Evolutionary conservation across 92 coral and sea anemone genomes (phyloP).

Genomic region (Nematostella vectensis): DNA sequence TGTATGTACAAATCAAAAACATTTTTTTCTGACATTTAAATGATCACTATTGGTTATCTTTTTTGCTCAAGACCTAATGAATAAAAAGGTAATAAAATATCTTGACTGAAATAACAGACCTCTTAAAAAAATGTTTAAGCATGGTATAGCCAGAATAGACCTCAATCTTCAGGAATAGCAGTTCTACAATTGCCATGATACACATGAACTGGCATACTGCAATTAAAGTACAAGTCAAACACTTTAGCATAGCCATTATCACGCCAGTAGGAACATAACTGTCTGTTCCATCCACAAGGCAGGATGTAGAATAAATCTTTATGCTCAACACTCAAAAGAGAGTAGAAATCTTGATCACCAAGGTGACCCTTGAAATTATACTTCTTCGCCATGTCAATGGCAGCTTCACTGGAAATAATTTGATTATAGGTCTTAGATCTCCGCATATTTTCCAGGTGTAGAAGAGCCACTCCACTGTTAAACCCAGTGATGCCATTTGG

Average conservation of each 20-base stretch:
- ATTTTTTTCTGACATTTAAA: too few species aligned
- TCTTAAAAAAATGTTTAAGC: too few species aligned
- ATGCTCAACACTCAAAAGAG: constrained; percentile 54
- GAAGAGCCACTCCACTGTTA: constrained; percentile 76
- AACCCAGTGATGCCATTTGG: constrained; percentile 82
- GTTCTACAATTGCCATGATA: constrained; percentile 93
- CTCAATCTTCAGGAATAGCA: constrained; percentile 34
- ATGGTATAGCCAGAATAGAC: too few species aligned
- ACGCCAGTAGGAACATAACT: constrained; percentile 75
- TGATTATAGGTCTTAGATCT: constrained; percentile 39
- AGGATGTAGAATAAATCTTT: constrained; percentile 58
- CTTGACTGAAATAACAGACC: too few species aligned
- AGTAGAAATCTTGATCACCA: constrained; percentile 88
- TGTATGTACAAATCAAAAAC: too few species aligned
- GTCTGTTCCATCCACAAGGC: constrained; percentile 94
- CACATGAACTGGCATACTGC: constrained; percentile 67
- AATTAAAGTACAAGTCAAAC: constrained; percentile 60
- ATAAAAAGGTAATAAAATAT: too few species aligned
- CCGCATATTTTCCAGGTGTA: constrained; percentile 62
- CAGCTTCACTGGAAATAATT: constrained; percentile 17
- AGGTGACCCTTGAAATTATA: constrained; percentile 68
- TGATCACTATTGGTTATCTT: too few species aligned
- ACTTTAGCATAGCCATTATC: constrained; percentile 63
- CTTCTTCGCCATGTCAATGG: constrained; percentile 40
- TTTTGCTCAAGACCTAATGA: too few species aligned